phyloP scores from a whole-genome alignment of 2,797 vertebrate genomes.

The Apogon talboti region DNA sequence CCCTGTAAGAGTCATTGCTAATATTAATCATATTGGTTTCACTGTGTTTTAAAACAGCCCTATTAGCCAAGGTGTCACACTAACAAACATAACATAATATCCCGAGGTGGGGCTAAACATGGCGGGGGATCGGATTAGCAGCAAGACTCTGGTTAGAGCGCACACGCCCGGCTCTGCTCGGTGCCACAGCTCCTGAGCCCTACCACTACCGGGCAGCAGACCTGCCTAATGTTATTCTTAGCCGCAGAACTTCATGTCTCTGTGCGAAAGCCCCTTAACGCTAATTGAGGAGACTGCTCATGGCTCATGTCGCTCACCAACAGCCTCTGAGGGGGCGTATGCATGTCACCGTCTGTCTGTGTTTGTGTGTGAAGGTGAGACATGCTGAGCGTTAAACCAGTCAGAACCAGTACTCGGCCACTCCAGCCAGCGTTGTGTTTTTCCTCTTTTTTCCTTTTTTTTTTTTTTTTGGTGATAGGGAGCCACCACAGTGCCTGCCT shows the following conservation, averaged over 20 bases:
- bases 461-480: constrained; percentile 41
- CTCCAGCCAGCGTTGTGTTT: constrained; percentile 43
- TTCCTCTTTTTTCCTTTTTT: constrained; percentile 1
- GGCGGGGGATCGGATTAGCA: constrained; percentile 73
- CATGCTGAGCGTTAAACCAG: constrained; percentile 59
- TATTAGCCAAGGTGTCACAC: constrained; percentile 75
- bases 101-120: constrained; percentile 75
- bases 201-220: constrained; percentile 49
- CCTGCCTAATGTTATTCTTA: constrained; percentile 77
- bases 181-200: constrained; percentile 28
- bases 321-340: constrained; percentile 48
- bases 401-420: constrained; percentile 62
- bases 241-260: constrained; percentile 71
- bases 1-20: constrained; percentile 30
- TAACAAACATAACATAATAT: constrained; percentile 74
- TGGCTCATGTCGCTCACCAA: constrained; percentile 67
- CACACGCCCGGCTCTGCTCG: constrained; percentile 46
- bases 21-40: constrained; percentile 67
- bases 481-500: constrained; percentile 69
- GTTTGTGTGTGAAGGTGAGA: constrained; percentile 59
- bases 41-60: constrained; percentile 60
- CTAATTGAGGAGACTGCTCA: constrained; percentile 77
- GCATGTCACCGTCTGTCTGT: constrained; percentile 27
- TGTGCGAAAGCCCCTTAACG: constrained; percentile 72
- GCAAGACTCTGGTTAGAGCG: constrained; percentile 58